Evolutionary conservation across 2,797 vertebrate species (phyloP).

Genomic region (Lepidocolaptes lacrymiger): DNA sequence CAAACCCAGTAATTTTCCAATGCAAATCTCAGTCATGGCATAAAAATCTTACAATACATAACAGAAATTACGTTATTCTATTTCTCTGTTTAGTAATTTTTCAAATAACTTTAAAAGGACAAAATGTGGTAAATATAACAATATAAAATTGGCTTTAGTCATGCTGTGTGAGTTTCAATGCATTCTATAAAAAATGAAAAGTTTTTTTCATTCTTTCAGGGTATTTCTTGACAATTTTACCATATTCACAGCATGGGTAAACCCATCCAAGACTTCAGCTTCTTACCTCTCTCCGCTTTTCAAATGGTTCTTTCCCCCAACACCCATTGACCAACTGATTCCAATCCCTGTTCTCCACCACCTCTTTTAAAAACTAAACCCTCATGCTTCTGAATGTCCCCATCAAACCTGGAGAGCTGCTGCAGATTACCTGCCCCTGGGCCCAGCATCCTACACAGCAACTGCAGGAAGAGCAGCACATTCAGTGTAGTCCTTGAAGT

Average conservation of each 20-base stretch:
- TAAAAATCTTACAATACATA: neutral
- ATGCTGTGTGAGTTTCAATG: neutral
- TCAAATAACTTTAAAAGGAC: neutral
- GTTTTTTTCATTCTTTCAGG: neutral
- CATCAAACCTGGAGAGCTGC: neutral
- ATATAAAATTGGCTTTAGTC: neutral
- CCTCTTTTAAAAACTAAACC: neutral
- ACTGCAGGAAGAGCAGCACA: neutral
- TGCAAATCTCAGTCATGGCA: neutral
- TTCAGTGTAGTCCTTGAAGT: neutral
- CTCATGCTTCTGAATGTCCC: neutral
- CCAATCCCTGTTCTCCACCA: neutral
- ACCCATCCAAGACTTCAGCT: neutral
- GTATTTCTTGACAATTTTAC: neutral
- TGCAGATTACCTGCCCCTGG: neutral
- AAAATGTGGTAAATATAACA: neutral
- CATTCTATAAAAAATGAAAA: neutral
- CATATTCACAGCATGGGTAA: neutral
- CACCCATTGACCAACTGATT: neutral
- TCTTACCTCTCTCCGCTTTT: neutral
- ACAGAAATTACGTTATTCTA: neutral
- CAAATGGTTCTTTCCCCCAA: neutral
- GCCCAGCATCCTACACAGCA: neutral
- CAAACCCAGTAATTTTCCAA: neutral
- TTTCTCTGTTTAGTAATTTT: neutral